Conservation (phyloP, 2,888 invertebrate species). For the Scaptomyza polygonia region DNA sequence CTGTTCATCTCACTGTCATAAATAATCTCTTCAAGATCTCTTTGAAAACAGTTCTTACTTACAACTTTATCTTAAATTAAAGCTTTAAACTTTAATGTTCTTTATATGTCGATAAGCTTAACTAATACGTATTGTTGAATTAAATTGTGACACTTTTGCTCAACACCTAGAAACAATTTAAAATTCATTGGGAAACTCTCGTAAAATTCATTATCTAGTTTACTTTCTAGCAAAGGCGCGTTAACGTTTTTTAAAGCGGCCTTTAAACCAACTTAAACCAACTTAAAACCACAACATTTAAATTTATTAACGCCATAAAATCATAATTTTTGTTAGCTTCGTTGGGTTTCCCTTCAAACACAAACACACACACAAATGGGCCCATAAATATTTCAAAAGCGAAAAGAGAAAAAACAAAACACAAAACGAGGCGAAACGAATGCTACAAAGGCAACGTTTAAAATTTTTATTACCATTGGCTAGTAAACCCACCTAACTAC, state of each 20-base stretch:
- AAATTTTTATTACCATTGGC: constrained; percentile 62
- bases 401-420: constrained; percentile 7
- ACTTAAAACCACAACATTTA: constrained; percentile 53
- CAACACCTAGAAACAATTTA: background rate
- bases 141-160: background rate
- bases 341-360: constrained; percentile 5
- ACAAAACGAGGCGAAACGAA: constrained; percentile 31
- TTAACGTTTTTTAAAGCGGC: background rate
- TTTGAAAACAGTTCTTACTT: background rate
- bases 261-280: constrained; percentile 1
- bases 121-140: background rate
- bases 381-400: constrained; percentile 74
- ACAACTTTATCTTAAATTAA: background rate
- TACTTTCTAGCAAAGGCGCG: constrained; percentile 4
- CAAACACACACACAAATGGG: constrained; percentile 60
- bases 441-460: constrained; percentile 66
- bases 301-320: constrained; percentile 75
- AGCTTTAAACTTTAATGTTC: background rate
- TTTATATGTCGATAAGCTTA: background rate
- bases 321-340: constrained; percentile 68
- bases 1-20: no score
- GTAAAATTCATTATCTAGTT: background rate
- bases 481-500: constrained; percentile 16
- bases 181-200: constrained; percentile 6
- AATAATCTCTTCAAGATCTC: no score